These are phyloP conservation scores for Pampusana beccarii DNA, from an alignment of 2,113 vertebrate species.

Conservation along the genomic window DNA sequence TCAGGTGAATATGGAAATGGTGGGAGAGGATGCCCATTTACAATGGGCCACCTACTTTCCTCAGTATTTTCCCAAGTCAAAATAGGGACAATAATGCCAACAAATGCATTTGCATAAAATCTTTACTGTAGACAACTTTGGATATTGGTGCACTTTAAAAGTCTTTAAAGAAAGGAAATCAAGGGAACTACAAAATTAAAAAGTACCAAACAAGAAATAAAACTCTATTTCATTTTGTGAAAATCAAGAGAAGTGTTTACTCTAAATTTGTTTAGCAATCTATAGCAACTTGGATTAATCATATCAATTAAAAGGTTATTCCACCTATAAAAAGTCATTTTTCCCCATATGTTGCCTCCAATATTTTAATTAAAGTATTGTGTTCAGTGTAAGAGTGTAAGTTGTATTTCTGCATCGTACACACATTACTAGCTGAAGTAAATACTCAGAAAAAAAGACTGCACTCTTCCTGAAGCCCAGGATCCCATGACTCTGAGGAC, in stretches of 20 bases:
- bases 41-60: background rate
- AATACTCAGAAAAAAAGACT: background rate
- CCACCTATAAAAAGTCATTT: background rate
- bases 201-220: background rate
- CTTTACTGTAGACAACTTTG: background rate
- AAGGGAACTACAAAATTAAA: background rate
- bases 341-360: background rate
- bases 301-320: background rate
- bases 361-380: background rate
- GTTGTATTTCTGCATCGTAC: background rate
- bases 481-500: background rate
- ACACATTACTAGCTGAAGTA: background rate
- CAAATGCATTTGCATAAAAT: background rate
- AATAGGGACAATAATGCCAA: background rate
- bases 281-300: background rate
- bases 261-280: background rate
- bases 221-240: background rate
- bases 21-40: background rate
- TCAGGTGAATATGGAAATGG: background rate
- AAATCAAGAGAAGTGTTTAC: background rate
- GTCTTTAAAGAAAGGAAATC: background rate
- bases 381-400: background rate
- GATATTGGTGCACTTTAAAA: background rate
- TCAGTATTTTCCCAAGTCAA: background rate
- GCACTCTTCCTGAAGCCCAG: background rate